A percentile compares a stretch with the other conserved stretches of the same genome.
These are phyloP conservation scores for Resseliella maxima DNA, from an alignment of 2,888 invertebrate genomes.

Conservation along the genomic window DNA sequence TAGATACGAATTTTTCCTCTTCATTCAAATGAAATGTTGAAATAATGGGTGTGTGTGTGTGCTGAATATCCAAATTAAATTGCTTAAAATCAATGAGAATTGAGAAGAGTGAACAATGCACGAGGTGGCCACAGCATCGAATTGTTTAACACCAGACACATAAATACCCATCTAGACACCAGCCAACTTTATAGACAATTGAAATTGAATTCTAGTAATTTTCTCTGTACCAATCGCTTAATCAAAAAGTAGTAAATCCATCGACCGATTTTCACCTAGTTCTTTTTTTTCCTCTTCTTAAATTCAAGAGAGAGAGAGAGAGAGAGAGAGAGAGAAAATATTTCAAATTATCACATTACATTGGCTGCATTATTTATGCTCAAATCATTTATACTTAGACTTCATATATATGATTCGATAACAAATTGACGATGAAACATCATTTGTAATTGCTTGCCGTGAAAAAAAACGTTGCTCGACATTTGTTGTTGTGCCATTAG, in stretches of 20 bases:
- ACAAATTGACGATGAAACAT: conserved; percentile 2
- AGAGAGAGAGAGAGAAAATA: background rate
- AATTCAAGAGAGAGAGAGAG: too few relatives aligned
- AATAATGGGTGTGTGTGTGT: too few relatives aligned
- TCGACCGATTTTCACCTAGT: background rate
- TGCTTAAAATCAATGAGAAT: too few relatives aligned
- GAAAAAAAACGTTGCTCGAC: background rate
- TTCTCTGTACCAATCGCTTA: too few relatives aligned
- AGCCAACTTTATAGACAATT: too few relatives aligned
- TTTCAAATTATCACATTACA: conserved; percentile 7
- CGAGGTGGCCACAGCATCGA: too few relatives aligned
- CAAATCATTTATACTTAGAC: background rate
- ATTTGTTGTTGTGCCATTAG: background rate
- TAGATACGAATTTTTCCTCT: background rate
- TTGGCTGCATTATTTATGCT: too few relatives aligned
- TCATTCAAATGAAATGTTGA: background rate
- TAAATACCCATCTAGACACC: background rate
- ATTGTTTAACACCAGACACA: too few relatives aligned
- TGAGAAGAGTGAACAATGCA: too few relatives aligned
- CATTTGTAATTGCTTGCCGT: background rate
- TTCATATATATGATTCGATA: background rate
- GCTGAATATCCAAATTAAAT: too few relatives aligned
- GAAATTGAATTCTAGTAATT: too few relatives aligned
- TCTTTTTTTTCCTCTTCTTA: background rate
- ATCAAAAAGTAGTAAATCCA: background rate